Percentiles rank a stretch among this genome's conserved stretches.
Conservation (phyloP, 2,797 vertebrate genomes). For the Acomys russatus region DNA sequence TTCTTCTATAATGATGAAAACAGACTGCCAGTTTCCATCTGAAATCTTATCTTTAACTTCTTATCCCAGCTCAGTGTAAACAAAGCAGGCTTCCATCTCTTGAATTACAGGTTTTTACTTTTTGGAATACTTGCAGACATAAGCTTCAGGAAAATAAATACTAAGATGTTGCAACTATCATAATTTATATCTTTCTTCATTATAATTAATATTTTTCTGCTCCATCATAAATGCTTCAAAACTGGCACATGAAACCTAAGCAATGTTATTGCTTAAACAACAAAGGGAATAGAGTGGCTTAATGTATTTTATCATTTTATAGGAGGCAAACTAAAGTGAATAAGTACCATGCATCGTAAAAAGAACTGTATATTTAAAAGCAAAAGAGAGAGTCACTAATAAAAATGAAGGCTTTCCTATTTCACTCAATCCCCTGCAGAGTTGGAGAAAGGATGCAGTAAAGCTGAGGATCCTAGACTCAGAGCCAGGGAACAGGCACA, state of each 20-base stretch:
- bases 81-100: neutral
- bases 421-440: constrained; percentile 53
- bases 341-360: constrained; percentile 78
- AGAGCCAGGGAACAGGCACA: neutral
- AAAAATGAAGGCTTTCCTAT: constrained; percentile 69
- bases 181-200: constrained; percentile 79
- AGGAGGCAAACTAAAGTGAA: constrained; percentile 72
- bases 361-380: constrained; percentile 77
- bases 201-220: constrained; percentile 77
- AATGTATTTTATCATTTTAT: constrained; percentile 76
- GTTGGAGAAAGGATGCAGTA: constrained; percentile 4
- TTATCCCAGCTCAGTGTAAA: neutral
- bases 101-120: constrained; percentile 3
- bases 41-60: constrained; percentile 28
- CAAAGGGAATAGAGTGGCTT: constrained; percentile 66
- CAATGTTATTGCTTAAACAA: constrained; percentile 75
- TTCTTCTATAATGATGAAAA: constrained; percentile 27
- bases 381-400: constrained; percentile 71
- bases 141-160: constrained; percentile 66
- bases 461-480: neutral
- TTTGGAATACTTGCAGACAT: constrained; percentile 44
- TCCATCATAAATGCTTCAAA: constrained; percentile 76
- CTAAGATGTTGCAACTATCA: constrained; percentile 13
- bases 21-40: neutral
- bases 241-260: constrained; percentile 72